phyloP scores from a whole-genome alignment of 2,113 vertebrate species.

The Pithys albifrons region DNA sequence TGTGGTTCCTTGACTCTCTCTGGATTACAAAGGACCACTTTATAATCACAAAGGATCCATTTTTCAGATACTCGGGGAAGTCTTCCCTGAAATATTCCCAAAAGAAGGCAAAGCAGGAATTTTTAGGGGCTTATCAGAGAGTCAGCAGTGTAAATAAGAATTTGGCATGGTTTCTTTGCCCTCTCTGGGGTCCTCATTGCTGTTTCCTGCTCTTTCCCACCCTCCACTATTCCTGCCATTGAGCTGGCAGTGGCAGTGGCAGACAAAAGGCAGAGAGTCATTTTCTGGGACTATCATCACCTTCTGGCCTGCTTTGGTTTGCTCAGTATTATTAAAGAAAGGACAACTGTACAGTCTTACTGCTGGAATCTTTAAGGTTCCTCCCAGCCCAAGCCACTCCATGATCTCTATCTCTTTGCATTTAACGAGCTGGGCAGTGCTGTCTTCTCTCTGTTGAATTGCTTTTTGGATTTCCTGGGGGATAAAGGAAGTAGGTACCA shows the following conservation, averaged over 20 bases:
- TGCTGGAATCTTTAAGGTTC: not conserved
- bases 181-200: not conserved
- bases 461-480: not conserved
- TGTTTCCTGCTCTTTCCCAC: not conserved
- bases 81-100: not conserved
- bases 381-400: not conserved
- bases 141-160: not conserved
- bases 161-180: not conserved
- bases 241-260: not conserved
- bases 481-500: not conserved
- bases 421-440: not conserved
- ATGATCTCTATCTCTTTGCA: not conserved
- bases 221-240: not conserved
- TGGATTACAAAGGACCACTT: not conserved
- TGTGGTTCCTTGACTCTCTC: not conserved
- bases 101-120: not conserved
- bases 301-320: constrained; percentile 9
- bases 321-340: not conserved
- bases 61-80: not conserved
- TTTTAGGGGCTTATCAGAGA: not conserved
- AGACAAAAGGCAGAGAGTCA: not conserved
- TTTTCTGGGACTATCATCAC: not conserved
- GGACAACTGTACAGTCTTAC: not conserved
- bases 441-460: not conserved
- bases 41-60: not conserved